Conservation (phyloP, 2,113 vertebrate species). For the Daubentonia madagascariensis region DNA sequence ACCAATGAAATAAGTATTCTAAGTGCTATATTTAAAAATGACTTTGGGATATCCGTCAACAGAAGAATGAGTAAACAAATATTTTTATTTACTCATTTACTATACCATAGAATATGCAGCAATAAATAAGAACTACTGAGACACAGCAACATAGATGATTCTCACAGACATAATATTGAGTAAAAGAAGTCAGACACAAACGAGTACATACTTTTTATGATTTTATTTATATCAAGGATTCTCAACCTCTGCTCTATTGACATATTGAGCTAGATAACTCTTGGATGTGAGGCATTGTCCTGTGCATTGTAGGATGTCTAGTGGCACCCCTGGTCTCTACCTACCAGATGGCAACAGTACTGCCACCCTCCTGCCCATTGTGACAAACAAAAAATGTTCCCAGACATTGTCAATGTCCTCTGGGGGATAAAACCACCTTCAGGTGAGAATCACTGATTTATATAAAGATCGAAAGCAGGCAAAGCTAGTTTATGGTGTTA, state of each 20-base stretch:
- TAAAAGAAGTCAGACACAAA: not conserved
- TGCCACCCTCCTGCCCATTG: accelerated
- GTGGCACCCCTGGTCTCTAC: not conserved
- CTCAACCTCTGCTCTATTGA: not conserved
- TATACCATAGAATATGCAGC: not conserved
- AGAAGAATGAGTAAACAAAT: not conserved
- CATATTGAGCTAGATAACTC: not conserved
- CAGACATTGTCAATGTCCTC: not conserved
- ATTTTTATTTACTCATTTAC: not conserved
- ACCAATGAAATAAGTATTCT: not conserved
- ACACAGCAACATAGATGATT: too few species aligned
- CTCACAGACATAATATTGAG: not conserved
- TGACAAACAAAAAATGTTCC: not conserved
- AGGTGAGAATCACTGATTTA: not conserved
- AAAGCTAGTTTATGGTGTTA: not conserved
- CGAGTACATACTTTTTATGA: not conserved
- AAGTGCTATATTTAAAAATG: not conserved
- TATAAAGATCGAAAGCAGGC: not conserved
- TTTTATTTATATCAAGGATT: not conserved
- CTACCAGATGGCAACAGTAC: not conserved
- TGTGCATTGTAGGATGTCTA: not conserved
- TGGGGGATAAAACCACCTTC: not conserved
- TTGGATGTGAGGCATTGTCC: not conserved
- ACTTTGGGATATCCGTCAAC: not conserved
- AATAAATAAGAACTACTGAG: not conserved